Evolutionary conservation across 2,113 vertebrate species (phyloP), one percentile per base, ranked within the genome.

Genomic region (Regulus satrapa): DNA sequence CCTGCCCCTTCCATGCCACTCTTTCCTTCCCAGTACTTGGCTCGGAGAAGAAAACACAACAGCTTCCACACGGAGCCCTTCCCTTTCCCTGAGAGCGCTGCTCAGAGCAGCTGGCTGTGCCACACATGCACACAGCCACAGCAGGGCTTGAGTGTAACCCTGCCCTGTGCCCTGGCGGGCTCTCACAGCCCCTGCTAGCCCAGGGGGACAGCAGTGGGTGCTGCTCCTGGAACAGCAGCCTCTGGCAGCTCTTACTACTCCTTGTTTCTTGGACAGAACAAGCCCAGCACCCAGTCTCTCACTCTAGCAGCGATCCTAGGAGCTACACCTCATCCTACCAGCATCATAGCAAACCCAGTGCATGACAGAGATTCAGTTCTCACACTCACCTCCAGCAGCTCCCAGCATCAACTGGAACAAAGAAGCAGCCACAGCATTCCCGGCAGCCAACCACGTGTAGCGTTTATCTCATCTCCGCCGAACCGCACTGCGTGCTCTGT

Each of bases 301-400:
- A 8, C 55, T 14, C 5, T 18, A 61, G 43, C 43, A 52, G 36
- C 1, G 18, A 88, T 40, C 61, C 41, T 58, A 46, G 54, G 25
- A 68, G 19, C 48, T 55, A 41, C 23, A 62, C 10, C 29, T 48
- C 71, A 54, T 48, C 34, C 45, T 29, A 26, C 18, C 40, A 73
- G 49, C 52, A 84, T 25, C 61, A 36, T 1, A 62, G 34, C 28
- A 89, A 84, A 19, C 76, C 41, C 4, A 0, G 51, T 3, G 5
- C 13, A 62, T 29, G 34, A 61, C 48, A 17, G 34, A 73, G 56
- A 75, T 45, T 28, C 0, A 3, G 20, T 4, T 8, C 12, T 34
- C 92, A 32, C 66, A 88, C 95, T 94, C 34, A 95, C 91, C 91
- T 92, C 41, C 51, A 77, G 71, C 58, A 94, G 85, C 40, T 19